Base-by-base conservation (phyloP, 2,888 invertebrate genomes). In the Lasioglossum figueresi region DNA sequence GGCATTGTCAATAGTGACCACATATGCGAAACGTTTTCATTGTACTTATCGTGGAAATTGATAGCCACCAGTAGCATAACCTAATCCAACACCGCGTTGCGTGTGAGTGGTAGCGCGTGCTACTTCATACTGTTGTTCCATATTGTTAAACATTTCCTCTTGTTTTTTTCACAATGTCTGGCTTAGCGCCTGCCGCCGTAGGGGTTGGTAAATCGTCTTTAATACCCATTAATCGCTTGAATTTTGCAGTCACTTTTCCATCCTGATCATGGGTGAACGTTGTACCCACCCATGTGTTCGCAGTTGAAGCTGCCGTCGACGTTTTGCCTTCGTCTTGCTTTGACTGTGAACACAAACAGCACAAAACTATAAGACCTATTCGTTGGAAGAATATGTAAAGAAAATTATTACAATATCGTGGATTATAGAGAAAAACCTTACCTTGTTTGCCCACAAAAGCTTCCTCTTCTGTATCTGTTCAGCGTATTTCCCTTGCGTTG, bases 121-220 rank as follows among this genome's bases (percentile, higher is more conserved):
- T 78, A 98, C 98, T 95, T 99, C 99, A 94, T 99, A 99, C 95
- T 99, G 99, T 90, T 98, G 98, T 93, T 99, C 99, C 97, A 99
- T 98, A 76, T 98, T 97, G 89, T 97, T 97, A 95, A 99, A 99
- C 96, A 99, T 96, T 94, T 99, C 98, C 92, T 98, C 97, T 91
- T 97, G 97, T 91, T 97, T 97, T 97, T 92, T 97, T 97, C 66
- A 97, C 95, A 6, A 96, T 96, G 90, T 97, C 97, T 0, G 94
- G 94, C 43, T 95, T 96, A 0, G 95, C 89, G 27, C 95, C 95
- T 56, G 94, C 92, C 14, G 95, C 88, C 0, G 93, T 83, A 1
- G 88, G 89, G 0, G 95, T 90, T 37, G 95, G 95, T 1, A 95
- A 93, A 27, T 96, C 95, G 0, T 95, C 96, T 95, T 97, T 98